Conservation (phyloP, 2,113 vertebrate genomes). For the Naja naja region DNA sequence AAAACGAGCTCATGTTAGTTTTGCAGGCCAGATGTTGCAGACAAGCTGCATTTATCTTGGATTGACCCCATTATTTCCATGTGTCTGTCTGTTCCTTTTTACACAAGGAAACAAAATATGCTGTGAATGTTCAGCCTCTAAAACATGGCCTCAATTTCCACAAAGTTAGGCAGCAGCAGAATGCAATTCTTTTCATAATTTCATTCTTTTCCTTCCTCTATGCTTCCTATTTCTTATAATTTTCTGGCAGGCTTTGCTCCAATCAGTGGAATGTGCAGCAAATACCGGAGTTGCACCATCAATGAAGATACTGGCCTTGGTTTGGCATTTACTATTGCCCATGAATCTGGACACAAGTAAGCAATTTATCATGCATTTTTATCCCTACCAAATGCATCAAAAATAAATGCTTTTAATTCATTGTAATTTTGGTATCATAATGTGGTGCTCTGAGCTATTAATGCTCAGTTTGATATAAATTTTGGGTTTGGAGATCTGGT, state of each 20-base stretch:
- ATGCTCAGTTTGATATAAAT: not conserved
- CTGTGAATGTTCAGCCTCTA: not conserved
- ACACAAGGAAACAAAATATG: constrained; percentile 16
- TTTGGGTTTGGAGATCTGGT: not conserved
- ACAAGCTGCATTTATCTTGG: constrained; percentile 1
- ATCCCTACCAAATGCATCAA: not conserved
- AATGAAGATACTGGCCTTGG: constrained; percentile 97
- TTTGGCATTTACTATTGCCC: constrained; percentile 95
- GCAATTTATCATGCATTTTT: constrained; percentile 43
- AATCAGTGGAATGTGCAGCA: constrained; percentile 98
- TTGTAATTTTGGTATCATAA: not conserved
- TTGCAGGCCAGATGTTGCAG: constrained; percentile 18
- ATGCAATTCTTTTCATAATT: not conserved
- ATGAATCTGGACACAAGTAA: constrained; percentile 98
- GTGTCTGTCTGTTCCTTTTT: not conserved
- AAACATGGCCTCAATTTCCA: not conserved
- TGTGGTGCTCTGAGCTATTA: not conserved
- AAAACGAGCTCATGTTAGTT: constrained; percentile 13
- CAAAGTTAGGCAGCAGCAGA: not conserved
- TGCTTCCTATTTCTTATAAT: constrained; percentile 10
- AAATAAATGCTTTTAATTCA: not conserved
- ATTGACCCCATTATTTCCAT: constrained; percentile 18
- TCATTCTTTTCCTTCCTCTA: constrained; percentile 33
- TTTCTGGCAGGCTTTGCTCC: constrained; percentile 87
- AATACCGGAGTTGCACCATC: constrained; percentile 96